These are phyloP conservation scores for Lysandra bellargus DNA, from an alignment of 2,888 invertebrate genomes.

Conservation along the genomic window DNA sequence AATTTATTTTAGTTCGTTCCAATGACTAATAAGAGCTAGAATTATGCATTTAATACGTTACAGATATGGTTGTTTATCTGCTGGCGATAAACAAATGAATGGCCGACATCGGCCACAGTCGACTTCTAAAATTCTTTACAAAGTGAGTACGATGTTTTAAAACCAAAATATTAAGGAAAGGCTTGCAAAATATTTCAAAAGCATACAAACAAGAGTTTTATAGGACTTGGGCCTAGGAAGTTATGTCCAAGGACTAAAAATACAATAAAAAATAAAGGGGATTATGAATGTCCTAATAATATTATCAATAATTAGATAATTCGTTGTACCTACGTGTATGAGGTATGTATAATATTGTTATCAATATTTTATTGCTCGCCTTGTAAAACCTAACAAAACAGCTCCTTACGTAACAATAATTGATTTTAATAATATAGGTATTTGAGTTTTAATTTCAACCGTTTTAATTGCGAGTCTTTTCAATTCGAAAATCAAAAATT, in stretches of 20 bases:
- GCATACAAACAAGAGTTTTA: too few species aligned
- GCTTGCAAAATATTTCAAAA: too few species aligned
- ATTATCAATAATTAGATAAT: background rate
- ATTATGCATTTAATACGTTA: background rate
- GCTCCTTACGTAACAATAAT: too few species aligned
- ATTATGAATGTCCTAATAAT: background rate
- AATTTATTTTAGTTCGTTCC: background rate
- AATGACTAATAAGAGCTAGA: background rate
- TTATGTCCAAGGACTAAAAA: background rate
- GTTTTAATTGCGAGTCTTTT: background rate
- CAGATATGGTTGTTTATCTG: slow-evolving; percentile 12
- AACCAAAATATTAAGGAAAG: background rate
- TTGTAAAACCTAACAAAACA: background rate
- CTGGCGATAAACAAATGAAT: slow-evolving; percentile 37
- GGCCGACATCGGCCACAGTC: slow-evolving; percentile 57
- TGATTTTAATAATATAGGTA: too few species aligned
- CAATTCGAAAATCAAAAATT: slow-evolving; percentile 29
- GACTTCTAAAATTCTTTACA: slow-evolving; percentile 56
- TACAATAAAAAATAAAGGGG: background rate
- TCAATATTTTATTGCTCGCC: background rate
- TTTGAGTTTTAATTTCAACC: too few species aligned
- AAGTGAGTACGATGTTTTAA: slow-evolving; percentile 49
- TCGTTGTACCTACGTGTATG: background rate
- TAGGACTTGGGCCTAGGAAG: background rate
- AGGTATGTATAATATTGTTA: background rate